A percentile compares a stretch with the other conserved stretches of the same genome.
Conservation (phyloP, 2,797 vertebrate genomes). For the Alca torda region DNA sequence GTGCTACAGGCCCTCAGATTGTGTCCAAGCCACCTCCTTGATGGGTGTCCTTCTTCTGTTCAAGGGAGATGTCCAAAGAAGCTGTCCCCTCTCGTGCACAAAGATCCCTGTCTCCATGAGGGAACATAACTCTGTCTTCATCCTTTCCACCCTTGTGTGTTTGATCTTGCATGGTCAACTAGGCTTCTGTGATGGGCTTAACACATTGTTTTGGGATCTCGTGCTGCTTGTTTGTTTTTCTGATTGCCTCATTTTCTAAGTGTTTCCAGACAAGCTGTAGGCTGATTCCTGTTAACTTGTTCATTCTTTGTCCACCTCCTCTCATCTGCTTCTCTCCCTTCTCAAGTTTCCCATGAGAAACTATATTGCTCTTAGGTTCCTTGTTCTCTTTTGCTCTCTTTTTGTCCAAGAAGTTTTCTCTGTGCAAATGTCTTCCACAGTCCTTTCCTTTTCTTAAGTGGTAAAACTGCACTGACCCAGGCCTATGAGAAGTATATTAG, state of each 20-base stretch:
- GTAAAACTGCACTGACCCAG: neutral
- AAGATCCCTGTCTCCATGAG: neutral
- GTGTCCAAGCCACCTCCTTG: neutral
- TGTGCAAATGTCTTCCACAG: neutral
- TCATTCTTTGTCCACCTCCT: neutral
- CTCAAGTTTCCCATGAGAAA: constrained; percentile 7
- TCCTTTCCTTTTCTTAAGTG: neutral
- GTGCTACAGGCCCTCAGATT: neutral
- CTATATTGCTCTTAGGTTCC: neutral
- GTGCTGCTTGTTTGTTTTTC: neutral
- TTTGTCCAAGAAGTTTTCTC: neutral
- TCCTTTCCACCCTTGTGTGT: neutral
- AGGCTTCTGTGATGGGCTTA: neutral
- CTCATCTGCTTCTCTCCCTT: neutral
- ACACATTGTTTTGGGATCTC: neutral
- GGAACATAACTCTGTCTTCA: neutral
- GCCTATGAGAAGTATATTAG: neutral
- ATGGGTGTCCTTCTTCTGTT: neutral
- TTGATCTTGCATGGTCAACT: rapidly evolving
- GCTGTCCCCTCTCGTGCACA: neutral
- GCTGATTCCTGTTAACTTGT: neutral
- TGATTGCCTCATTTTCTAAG: neutral
- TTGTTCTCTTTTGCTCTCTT: neutral
- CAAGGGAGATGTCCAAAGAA: neutral
- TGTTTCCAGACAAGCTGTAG: constrained; percentile 15